Evolutionary conservation across 2,888 invertebrate genomes (phyloP).

Genomic region (Tachina lurida): DNA sequence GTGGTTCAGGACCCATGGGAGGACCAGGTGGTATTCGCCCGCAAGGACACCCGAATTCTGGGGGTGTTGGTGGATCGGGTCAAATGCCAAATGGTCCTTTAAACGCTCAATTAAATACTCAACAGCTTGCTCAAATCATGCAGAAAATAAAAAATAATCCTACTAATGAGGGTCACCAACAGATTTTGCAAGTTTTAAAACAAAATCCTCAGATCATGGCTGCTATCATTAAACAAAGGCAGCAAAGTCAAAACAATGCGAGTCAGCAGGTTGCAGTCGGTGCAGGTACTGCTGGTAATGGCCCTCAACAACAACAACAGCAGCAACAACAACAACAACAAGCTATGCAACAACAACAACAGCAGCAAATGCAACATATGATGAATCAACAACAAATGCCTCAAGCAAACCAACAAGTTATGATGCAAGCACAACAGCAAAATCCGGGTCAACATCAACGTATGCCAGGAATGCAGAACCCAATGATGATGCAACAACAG

Average conservation of each 20-base stretch:
- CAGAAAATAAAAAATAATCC: slow-evolving; percentile 94
- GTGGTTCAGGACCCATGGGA: slow-evolving; percentile 73
- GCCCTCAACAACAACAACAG: slow-evolving; percentile 78
- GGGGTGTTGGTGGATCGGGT: slow-evolving; percentile 75
- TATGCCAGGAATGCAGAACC: slow-evolving; percentile 82
- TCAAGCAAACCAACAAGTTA: slow-evolving; percentile 83
- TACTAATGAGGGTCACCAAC: slow-evolving; percentile 95
- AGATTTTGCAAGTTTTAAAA: slow-evolving; percentile 94
- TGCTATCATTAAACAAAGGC: slow-evolving; percentile 95
- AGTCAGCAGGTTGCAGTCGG: slow-evolving; percentile 75
- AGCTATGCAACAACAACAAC: slow-evolving; percentile 79
- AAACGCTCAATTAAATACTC: slow-evolving; percentile 81
- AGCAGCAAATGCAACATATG: slow-evolving; percentile 84
- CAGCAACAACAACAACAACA: slow-evolving; percentile 73
- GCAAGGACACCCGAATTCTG: slow-evolving; percentile 80
- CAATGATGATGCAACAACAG: slow-evolving; percentile 80
- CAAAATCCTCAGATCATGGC: slow-evolving; percentile 98
- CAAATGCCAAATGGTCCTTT: slow-evolving; percentile 78
- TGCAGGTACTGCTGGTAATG: slow-evolving; percentile 76
- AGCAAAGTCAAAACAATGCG: slow-evolving; percentile 83
- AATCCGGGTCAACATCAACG: slow-evolving; percentile 81
- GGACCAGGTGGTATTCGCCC: slow-evolving; percentile 80
- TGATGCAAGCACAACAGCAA: slow-evolving; percentile 82
- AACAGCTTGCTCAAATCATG: slow-evolving; percentile 93
- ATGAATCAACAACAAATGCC: slow-evolving; percentile 80